Percentiles rank a stretch among this genome's conserved stretches.
These are phyloP conservation scores for Tetrax tetrax DNA, from an alignment of 2,113 vertebrate species.

Conservation along the genomic window DNA sequence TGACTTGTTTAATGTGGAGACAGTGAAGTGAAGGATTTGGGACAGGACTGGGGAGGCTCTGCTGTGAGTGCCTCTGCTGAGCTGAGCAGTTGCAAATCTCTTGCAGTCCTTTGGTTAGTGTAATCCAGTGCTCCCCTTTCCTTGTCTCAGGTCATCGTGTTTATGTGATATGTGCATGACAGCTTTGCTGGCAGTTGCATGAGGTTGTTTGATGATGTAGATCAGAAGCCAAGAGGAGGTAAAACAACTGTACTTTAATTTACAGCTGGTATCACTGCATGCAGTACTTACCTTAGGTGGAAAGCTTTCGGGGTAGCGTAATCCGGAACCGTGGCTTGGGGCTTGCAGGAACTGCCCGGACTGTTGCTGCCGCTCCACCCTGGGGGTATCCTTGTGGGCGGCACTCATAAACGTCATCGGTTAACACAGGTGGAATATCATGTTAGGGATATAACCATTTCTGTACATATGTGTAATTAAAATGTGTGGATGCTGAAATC, in stretches of 20 bases:
- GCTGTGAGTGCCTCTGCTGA: background rate
- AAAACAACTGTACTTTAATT: background rate
- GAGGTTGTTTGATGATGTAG: background rate
- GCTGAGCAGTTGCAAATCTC: background rate
- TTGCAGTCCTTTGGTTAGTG: background rate
- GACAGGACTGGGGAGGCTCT: background rate
- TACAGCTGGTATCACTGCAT: background rate
- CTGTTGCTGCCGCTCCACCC: constrained; percentile 49
- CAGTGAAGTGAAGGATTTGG: background rate
- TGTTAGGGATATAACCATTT: constrained; percentile 71
- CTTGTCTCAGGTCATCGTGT: background rate
- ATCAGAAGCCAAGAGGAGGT: background rate
- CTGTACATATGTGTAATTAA: background rate
- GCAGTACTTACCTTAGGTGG: background rate
- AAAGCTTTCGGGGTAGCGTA: constrained; percentile 34
- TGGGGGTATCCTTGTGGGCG: constrained; percentile 52
- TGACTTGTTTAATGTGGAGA: background rate
- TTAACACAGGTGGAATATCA: constrained; percentile 75
- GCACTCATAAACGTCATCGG: constrained; percentile 53
- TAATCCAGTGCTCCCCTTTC: background rate
- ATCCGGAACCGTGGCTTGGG: background rate
- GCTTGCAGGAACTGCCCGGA: constrained; percentile 46
- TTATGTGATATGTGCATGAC: no score
- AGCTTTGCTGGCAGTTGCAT: background rate
- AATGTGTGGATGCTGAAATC: background rate